Evolutionary conservation across 2,113 vertebrate genomes (phyloP), one percentile per base, ranked within the genome.

Genomic region (Phalacrocorax pelagicus): DNA sequence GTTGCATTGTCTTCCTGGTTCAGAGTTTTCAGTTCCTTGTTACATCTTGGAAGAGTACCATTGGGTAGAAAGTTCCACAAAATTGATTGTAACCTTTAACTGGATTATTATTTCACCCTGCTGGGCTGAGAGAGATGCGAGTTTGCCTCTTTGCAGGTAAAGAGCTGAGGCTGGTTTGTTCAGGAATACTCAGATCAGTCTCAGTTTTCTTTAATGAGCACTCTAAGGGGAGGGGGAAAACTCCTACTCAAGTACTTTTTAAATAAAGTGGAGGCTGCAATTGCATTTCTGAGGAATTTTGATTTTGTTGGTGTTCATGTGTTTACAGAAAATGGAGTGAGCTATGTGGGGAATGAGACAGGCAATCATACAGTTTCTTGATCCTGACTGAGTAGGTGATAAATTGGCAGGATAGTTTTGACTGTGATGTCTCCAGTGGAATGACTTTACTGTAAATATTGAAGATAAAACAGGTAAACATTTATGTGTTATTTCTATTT

Each of bases 161-260:
- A 86, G 6, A 83, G 5, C 17, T 22, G 52, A 58, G 3, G 1
- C 32, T 66, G 2, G 6, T 42, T 92, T 75, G 26, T 21, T 73
- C 30, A 55, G 34, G 26, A 79, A 57, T 51, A 61, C 12, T 74
- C 40, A 91, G 88, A 66, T 2, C 7, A 61, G 5, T 47, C 12
- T 71, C n/a, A 15, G 4, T 57, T 40, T 79, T 82, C 12, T 34
- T 75, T 62, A 62, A 71, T 11, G 4, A 71, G 11, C 16, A 34
- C 6, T 21, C 32, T 46, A 30, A n/a, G 18, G 19, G 22, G 17
- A 17, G 10, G 3, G 3, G 1, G 3, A 1, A 3, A 26, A 54
- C 10, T 29, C 15, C 23, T 54, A 40, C 11, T 34, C 9, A 2
- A 29, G 11, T 44, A 26, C 26, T 89, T 74, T 81, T 89, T 5